Conservation (phyloP, 2,113 vertebrate species). For the Colinus virginianus region DNA sequence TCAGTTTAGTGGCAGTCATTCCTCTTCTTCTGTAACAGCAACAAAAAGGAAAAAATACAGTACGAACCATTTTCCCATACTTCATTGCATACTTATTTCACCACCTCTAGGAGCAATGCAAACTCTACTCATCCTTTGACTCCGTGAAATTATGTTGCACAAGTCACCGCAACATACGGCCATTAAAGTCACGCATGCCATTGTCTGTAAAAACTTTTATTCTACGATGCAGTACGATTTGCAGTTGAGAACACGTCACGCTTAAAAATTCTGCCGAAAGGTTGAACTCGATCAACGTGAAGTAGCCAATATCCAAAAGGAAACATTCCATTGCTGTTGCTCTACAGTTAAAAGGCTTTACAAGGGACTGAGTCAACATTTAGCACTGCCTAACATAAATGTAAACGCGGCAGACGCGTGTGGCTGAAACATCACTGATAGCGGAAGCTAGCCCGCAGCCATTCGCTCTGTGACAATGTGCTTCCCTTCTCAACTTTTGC, state of each 20-base stretch:
- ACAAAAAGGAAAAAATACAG: not conserved
- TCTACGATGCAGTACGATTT: not conserved
- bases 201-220: not conserved
- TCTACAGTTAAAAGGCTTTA: not conserved
- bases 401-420: not conserved
- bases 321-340: not conserved
- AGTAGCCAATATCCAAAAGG: not conserved
- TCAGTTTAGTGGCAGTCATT: not conserved
- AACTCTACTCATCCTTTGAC: not conserved
- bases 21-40: not conserved
- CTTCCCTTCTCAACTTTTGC: not conserved
- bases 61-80: not conserved
- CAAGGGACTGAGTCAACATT: not conserved
- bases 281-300: not conserved
- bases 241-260: not conserved
- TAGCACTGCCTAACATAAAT: not conserved
- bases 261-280: not conserved
- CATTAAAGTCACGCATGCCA: not conserved
- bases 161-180: not conserved
- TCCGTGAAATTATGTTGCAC: not conserved
- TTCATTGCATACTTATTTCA: not conserved
- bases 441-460: not conserved
- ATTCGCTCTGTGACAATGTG: accelerated
- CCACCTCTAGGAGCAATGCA: not conserved
- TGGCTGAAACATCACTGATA: not conserved